Base-by-base conservation (phyloP, 1,140 invertebrate genomes). In the Nebria ingens region DNA sequence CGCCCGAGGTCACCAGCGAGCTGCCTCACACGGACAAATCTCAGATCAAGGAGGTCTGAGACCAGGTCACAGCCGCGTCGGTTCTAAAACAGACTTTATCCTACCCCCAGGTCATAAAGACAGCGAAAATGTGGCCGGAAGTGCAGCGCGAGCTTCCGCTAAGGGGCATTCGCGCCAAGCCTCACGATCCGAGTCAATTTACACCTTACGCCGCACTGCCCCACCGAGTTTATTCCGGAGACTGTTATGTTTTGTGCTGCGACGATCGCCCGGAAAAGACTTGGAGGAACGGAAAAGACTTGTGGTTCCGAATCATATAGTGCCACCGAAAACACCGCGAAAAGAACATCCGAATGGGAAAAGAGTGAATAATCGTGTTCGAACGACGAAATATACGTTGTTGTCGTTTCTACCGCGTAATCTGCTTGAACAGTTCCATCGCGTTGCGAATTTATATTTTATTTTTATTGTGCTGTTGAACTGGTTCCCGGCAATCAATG, bases 361-460 rank as follows among this genome's bases (percentile, higher is more conserved):
- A 13, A 86, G 84, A 66, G 77, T 83, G 45, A 79, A 84, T 62
- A 97, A 97, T 73, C 83, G 84, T 71, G 86, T 97, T 66, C 81
- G 89, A 65, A 98, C 96, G 67, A 97, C 94, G 2, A 98, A 98
- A 75, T 98, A 98, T 71, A 96, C 92, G 3, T 64, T 91, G 23
- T 74, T 97, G 23, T 94, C 89, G 64, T 98, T 98, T 73, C 75
- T 98, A 63, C 94, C 95, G 11, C 93, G 96, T 70, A 98, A 98
- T 75, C 73, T 99, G 19, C 83, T 98, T 69, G 96, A 98, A 75
- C 96, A 99, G 73, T 98, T 98, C 75, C 93, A 95, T 73, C 83
- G 93, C 21, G 91, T 97, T 67, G 96, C 96, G 34, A 99, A 99
- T 79, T 77, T 98, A 58, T 98, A 98, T 75, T 99, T 99, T 75